These are phyloP conservation scores for Poeciliopsis presidionis DNA, from an alignment of 2,797 vertebrate species.

Conservation along the genomic window DNA sequence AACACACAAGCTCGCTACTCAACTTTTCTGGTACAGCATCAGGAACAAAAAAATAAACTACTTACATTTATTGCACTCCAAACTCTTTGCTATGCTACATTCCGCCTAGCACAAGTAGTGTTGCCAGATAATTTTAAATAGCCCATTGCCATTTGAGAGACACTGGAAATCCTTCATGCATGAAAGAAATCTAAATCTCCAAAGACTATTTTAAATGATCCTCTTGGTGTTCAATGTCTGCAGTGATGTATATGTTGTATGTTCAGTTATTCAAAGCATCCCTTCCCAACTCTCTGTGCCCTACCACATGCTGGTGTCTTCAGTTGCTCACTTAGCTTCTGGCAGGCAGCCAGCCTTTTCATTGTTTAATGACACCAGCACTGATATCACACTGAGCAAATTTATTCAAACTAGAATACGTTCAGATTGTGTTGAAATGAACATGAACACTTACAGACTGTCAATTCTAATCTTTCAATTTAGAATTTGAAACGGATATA, in stretches of 20 bases:
- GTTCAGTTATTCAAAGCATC: constrained; percentile 1
- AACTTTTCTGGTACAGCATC: too few species aligned
- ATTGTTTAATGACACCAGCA: constrained; percentile 12
- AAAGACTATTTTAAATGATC: background rate
- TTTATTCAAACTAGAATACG: background rate
- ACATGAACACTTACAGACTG: background rate
- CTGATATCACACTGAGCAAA: constrained; percentile 6
- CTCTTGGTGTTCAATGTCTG: background rate
- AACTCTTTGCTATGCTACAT: too few species aligned
- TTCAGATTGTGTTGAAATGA: background rate
- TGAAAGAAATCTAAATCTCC: background rate
- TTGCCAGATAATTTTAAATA: constrained; percentile 5
- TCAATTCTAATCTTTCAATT: background rate
- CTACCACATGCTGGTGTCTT: constrained; percentile 17
- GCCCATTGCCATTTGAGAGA: background rate
- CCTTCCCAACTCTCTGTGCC: background rate
- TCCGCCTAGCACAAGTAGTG: background rate
- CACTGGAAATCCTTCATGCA: background rate
- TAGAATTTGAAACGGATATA: background rate
- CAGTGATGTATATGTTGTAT: background rate
- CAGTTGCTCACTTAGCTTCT: constrained; percentile 21
- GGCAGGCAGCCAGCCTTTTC: constrained; percentile 3
- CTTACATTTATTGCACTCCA: too few species aligned
- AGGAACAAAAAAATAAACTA: too few species aligned
- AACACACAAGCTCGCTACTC: too few species aligned